These are phyloP conservation scores for Platycheirus rosarum DNA, from an alignment of 2,888 invertebrate genomes.

Conservation along the genomic window DNA sequence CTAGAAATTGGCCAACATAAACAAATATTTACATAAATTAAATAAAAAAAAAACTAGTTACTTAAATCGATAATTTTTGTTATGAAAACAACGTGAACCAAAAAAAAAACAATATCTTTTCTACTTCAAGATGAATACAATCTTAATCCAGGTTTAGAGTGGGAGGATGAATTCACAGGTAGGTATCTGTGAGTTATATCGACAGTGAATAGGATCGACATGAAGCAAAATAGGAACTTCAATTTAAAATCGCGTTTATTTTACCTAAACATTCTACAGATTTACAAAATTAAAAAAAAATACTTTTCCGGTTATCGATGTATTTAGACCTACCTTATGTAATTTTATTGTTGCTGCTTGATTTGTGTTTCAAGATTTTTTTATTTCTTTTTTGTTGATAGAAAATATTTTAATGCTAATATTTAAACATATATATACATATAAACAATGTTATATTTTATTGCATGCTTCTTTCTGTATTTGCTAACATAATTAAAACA, in stretches of 20 bases:
- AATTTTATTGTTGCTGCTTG: conserved; percentile 69
- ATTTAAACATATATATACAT: conserved; percentile 27
- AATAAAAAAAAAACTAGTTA: conserved; percentile 25
- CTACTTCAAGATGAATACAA: conserved; percentile 98
- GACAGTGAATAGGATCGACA: conserved; percentile 80
- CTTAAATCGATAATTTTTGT: conserved; percentile 54
- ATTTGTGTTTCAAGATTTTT: conserved; percentile 42
- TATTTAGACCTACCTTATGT: conserved; percentile 46
- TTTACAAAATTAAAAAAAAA: no score
- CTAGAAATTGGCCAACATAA: conserved; percentile 61
- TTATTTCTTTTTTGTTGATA: conserved; percentile 34
- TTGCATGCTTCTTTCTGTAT: conserved; percentile 65
- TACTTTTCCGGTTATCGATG: conserved; percentile 15
- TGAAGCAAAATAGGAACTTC: conserved; percentile 83
- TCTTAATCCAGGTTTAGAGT: conserved; percentile 99
- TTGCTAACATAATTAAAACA: conserved; percentile 62
- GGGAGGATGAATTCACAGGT: conserved; percentile 99
- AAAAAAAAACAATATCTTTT: conserved; percentile 79
- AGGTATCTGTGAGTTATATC: conserved; percentile 84
- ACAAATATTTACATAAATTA: conserved; percentile 22
- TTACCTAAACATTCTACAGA: conserved; percentile 16
- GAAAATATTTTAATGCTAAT: conserved; percentile 24
- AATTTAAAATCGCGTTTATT: conserved; percentile 72
- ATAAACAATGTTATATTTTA: conserved; percentile 34
- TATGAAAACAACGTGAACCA: conserved; percentile 66